Percentiles rank a stretch among this genome's conserved stretches.
Conservation (phyloP, 2,797 vertebrate species). For the Chiloscyllium punctatum region DNA sequence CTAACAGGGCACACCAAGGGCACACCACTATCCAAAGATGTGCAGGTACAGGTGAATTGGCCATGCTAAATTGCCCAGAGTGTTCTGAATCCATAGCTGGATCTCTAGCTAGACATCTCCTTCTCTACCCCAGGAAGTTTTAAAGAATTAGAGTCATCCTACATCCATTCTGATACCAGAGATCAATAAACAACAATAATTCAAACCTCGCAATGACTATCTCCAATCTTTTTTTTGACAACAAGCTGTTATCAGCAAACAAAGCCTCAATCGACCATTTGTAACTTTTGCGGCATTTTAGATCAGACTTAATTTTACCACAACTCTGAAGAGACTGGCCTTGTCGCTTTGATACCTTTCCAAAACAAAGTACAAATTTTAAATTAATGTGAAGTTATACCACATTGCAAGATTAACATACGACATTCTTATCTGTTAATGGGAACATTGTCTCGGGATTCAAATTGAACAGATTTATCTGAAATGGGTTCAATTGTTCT, state of each 20-base stretch:
- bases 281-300: not conserved
- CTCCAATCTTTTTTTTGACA: not conserved
- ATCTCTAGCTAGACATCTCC: not conserved
- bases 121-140: not conserved
- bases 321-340: not conserved
- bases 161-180: not conserved
- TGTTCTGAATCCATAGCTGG: too few species aligned
- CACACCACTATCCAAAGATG: too few species aligned
- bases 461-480: not conserved
- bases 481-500: not conserved
- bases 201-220: not conserved
- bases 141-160: not conserved
- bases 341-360: not conserved
- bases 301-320: not conserved
- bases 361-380: not conserved
- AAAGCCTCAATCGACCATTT: too few species aligned
- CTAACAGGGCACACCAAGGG: too few species aligned
- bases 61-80: too few species aligned
- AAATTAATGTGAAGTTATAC: not conserved
- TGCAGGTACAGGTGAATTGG: too few species aligned
- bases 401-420: not conserved
- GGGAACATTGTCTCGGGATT: not conserved
- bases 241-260: not conserved
- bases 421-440: not conserved
- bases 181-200: not conserved